Evolutionary conservation across 2,797 vertebrate genomes (phyloP).

Genomic region (Sternarchorhynchus goeldii): DNA sequence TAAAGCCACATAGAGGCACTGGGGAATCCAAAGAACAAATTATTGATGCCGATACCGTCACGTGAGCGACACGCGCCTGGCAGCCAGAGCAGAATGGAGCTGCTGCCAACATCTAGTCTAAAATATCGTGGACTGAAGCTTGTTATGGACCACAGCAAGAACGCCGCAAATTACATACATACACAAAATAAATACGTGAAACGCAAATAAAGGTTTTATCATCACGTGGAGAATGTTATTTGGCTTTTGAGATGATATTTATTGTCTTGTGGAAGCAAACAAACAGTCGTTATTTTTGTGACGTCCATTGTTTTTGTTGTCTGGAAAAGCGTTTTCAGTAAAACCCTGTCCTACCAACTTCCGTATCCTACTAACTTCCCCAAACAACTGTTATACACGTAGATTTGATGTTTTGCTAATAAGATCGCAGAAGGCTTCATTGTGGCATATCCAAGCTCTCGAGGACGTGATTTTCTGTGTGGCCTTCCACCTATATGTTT

Average conservation of each 20-base stretch:
- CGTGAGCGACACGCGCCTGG: constrained; percentile 32
- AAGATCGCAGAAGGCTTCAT: neutral
- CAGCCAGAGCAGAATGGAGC: constrained; percentile 7
- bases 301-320: too few relatives aligned
- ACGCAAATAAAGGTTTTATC: neutral
- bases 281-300: too few relatives aligned
- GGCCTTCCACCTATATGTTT: constrained; percentile 26
- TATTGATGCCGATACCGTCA: constrained; percentile 51
- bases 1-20: constrained; percentile 48
- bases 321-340: too few relatives aligned
- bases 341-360: neutral
- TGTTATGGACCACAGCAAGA: neutral
- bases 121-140: constrained; percentile 31
- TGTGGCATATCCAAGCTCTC: neutral
- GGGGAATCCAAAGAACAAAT: constrained; percentile 53
- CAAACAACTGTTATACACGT: neutral
- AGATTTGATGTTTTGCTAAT: neutral
- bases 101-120: constrained; percentile 21
- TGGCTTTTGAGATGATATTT: neutral
- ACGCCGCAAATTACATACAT: neutral
- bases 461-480: constrained; percentile 7
- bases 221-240: neutral
- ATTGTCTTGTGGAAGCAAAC: neutral
- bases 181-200: neutral
- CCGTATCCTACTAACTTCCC: neutral